These are phyloP conservation scores for Chelmon rostratus DNA, from an alignment of 2,797 vertebrate species.

Conservation along the genomic window DNA sequence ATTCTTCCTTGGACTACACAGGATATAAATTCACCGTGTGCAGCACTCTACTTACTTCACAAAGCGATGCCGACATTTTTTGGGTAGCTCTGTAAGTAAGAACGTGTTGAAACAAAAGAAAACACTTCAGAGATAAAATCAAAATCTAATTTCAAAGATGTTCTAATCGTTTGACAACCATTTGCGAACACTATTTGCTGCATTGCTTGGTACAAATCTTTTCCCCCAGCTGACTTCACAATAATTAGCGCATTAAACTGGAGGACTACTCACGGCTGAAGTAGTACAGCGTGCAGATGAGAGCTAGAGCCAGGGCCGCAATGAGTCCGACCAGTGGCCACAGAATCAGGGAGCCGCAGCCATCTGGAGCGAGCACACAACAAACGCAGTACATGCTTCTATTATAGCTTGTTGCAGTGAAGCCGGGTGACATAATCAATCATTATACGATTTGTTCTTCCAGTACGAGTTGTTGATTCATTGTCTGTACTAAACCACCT, in stretches of 20 bases:
- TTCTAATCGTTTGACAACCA: background rate
- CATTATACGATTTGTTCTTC: background rate
- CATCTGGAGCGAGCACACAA: constrained; percentile 40
- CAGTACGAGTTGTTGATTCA: background rate
- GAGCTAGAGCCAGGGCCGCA: constrained; percentile 49
- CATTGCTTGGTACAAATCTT: background rate
- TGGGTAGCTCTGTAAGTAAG: constrained; percentile 79
- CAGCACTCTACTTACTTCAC: constrained; percentile 73
- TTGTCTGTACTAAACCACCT: background rate
- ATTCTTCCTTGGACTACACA: background rate
- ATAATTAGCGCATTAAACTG: background rate
- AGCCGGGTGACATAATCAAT: background rate
- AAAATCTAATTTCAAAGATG: background rate
- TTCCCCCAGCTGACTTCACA: background rate
- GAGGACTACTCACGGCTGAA: constrained; percentile 82
- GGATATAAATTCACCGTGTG: background rate
- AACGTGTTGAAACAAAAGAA: constrained; percentile 4
- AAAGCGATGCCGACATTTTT: constrained; percentile 84
- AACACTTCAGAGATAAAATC: background rate
- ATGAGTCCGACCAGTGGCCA: constrained; percentile 74
- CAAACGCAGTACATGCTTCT: background rate
- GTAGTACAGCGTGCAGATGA: constrained; percentile 78
- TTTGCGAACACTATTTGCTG: background rate
- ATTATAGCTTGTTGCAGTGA: background rate
- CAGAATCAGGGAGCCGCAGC: constrained; percentile 66